Conservation (phyloP, 2,113 vertebrate species). For the Rhinoderma darwinii region DNA sequence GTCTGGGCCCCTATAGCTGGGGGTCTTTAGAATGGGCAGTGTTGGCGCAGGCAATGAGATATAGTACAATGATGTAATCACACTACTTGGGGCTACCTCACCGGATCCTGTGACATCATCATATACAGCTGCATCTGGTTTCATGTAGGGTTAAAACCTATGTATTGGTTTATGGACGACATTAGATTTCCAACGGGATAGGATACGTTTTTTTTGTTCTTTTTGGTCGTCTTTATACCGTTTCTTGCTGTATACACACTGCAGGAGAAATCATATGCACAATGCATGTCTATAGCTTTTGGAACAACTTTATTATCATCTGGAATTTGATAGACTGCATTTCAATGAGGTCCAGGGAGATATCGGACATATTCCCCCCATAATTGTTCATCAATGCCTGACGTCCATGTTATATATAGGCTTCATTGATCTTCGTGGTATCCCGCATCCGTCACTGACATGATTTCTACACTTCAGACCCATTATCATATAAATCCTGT, state of each 20-base stretch:
- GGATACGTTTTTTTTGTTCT: too few relatives aligned
- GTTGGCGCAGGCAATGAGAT: too few relatives aligned
- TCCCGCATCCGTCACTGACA: slow-evolving; percentile 40
- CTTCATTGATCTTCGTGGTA: not conserved
- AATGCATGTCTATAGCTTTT: not conserved
- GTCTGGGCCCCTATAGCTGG: too few relatives aligned
- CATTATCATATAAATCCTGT: slow-evolving; percentile 31
- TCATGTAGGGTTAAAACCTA: too few relatives aligned
- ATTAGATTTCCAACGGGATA: too few relatives aligned
- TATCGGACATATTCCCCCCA: not conserved
- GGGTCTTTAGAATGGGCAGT: too few relatives aligned
- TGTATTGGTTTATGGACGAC: too few relatives aligned
- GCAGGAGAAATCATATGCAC: not conserved
- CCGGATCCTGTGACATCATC: too few relatives aligned
- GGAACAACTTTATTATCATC: not conserved
- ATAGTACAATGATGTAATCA: too few relatives aligned
- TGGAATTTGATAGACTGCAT: not conserved
- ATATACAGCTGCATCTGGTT: too few relatives aligned
- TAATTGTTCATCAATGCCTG: not conserved
- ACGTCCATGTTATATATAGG: not conserved
- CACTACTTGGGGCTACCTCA: too few relatives aligned
- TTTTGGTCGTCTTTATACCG: too few relatives aligned
- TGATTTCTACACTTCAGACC: slow-evolving; percentile 47
- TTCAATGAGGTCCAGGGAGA: not conserved
- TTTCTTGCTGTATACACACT: not conserved